These are phyloP conservation scores for Anhinga rufa DNA, from an alignment of 2,113 vertebrate genomes.

Conservation along the genomic window DNA sequence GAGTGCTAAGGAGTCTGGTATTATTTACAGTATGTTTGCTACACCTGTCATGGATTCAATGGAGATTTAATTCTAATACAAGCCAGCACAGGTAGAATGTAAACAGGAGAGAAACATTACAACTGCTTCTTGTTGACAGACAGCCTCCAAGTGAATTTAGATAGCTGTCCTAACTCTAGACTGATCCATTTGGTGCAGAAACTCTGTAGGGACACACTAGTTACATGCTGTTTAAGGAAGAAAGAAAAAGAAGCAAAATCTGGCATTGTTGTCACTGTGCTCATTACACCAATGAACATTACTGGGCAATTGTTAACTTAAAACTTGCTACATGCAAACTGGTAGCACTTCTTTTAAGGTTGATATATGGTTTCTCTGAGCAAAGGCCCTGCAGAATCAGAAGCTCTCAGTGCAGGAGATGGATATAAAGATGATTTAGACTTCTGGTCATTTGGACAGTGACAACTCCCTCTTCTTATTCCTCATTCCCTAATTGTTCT, in stretches of 20 bases:
- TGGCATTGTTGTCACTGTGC: not conserved
- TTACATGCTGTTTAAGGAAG: not conserved
- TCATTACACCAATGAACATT: not conserved
- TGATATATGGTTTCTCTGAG: not conserved
- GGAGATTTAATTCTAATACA: slow-evolving; percentile 37
- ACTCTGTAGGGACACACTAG: not conserved
- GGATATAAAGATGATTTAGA: slow-evolving; percentile 7
- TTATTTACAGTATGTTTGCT: slow-evolving; percentile 39
- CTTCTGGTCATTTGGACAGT: not conserved
- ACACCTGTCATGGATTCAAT: slow-evolving; percentile 42
- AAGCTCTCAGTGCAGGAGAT: not conserved
- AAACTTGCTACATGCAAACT: not conserved
- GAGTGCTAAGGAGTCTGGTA: slow-evolving; percentile 29
- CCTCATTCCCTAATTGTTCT: slow-evolving; percentile 5
- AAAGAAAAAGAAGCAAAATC: not conserved
- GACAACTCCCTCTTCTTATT: not conserved
- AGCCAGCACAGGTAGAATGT: slow-evolving; percentile 50
- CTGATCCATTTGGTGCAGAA: not conserved
- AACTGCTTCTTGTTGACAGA: slow-evolving; percentile 12
- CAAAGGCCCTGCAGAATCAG: not conserved
- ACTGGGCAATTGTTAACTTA: not conserved
- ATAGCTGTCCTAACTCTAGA: not conserved
- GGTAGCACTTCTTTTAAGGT: not conserved
- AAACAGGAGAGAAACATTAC: slow-evolving; percentile 37
- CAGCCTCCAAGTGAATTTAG: not conserved